Evolutionary conservation across 2,888 invertebrate genomes (phyloP).

Genomic region (Drosophila rubida): DNA sequence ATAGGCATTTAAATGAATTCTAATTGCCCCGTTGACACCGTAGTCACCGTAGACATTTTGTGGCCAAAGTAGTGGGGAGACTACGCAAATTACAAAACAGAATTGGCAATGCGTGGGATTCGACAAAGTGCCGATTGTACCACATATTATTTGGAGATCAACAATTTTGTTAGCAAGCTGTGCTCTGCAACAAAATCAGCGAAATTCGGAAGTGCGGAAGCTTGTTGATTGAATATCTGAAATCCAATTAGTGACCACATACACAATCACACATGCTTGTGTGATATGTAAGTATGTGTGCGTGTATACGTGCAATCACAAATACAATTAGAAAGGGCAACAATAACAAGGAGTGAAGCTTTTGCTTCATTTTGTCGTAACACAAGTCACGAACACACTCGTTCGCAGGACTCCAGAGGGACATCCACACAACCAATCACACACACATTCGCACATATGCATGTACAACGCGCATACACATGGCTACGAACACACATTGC

Average conservation of each 20-base stretch:
- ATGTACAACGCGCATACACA: not conserved
- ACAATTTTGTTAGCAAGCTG: not conserved
- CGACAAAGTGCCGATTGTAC: too few relatives aligned
- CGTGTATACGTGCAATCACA: constrained; percentile 28
- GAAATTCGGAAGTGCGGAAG: constrained; percentile 58
- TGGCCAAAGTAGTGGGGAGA: too few relatives aligned
- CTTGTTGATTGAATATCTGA: constrained; percentile 67
- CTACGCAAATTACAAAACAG: too few relatives aligned
- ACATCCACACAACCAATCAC: constrained; percentile 36
- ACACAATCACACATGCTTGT: constrained; percentile 19
- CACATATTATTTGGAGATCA: not conserved
- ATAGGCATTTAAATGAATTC: too few relatives aligned
- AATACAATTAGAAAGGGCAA: constrained; percentile 62
- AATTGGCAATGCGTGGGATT: too few relatives aligned
- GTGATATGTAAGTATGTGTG: not conserved
- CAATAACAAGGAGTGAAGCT: constrained; percentile 44
- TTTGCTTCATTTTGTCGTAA: constrained; percentile 43
- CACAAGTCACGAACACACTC: constrained; percentile 52
- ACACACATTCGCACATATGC: constrained; percentile 18
- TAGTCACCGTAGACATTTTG: too few relatives aligned
- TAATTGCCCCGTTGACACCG: too few relatives aligned
- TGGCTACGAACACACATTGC: constrained; percentile 3
- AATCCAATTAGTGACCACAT: constrained; percentile 69
- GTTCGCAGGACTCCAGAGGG: constrained; percentile 34
- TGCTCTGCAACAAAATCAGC: constrained; percentile 21